Evolutionary conservation across 2,113 vertebrate genomes (phyloP), one percentile per base, ranked within the genome.

Genomic region (Oriolus oriolus): DNA sequence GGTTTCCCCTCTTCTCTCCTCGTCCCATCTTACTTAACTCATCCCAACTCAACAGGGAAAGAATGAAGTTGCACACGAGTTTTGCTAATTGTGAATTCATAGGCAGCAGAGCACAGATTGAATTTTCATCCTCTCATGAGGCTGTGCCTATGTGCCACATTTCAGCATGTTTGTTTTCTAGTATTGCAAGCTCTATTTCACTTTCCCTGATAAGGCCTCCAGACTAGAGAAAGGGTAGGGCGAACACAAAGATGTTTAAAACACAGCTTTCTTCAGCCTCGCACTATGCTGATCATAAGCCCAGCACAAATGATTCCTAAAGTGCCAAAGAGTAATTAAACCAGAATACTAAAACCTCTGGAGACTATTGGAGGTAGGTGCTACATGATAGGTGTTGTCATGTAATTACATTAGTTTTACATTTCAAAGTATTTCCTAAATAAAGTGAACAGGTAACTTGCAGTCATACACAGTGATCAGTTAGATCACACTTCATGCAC

Each of bases 401-500:
- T 30, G 19, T 54, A 77, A 92, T 68, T 28, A 63, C 23, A 42
- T 23, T 44, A 30, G 18, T 49, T 90, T 52, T 59, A 78, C 12
- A 77, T 81, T 90, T 71, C 53, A 69, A 59, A 87, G 23, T 37
- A 84, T 54, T 91, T 91, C 44, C 45, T 94, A 85, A 52, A 66
- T 60, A 49, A 87, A 87, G 20, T 45, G 31, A 93, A 89, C 8
- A 61, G 37, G 26, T 59, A 89, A 42, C 20, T 41, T 13, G 1
- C 63, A 45, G 44, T 44, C 41, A 56, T 33, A 41, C 20, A 41
- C 12, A 45, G 7, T 11, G 16, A 93, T 49, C 39, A 44, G 17
- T 45, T 6, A 74, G 45, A 57, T 44, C 28, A 52, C 37, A 27
- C 8, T 37, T 42, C 2, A 14, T 16, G 13, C 13, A 85, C 3